These are phyloP conservation scores for Lacanobia oleracea DNA, from an alignment of 2,888 invertebrate species.

Conservation along the genomic window DNA sequence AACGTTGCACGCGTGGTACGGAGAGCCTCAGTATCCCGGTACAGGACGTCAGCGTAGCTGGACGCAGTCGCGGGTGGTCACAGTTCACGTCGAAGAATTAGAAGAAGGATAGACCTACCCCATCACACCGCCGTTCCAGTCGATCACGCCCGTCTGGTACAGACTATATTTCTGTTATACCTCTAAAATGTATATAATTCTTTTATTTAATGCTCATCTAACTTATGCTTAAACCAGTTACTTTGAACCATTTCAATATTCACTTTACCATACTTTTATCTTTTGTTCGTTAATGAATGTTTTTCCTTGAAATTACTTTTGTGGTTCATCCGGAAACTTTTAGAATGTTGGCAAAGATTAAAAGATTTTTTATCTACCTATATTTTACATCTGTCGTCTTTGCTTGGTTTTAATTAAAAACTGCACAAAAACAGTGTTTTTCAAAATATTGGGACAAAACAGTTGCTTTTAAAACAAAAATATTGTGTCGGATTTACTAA, in stretches of 20 bases:
- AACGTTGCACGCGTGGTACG: too few species aligned
- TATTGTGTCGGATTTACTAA: constrained; percentile 7
- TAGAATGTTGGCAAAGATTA: not conserved
- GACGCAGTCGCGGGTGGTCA: too few species aligned
- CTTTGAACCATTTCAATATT: not conserved
- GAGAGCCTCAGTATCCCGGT: too few species aligned
- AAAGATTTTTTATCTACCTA: not conserved
- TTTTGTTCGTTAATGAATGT: not conserved
- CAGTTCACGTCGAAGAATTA: too few species aligned
- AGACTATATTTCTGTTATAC: too few species aligned
- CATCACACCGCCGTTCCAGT: too few species aligned
- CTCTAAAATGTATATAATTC: too few species aligned
- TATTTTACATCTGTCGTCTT: not conserved
- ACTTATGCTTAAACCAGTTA: not conserved
- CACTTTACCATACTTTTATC: not conserved
- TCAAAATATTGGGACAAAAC: not conserved
- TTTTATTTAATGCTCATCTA: not conserved
- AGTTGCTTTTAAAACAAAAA: not conserved
- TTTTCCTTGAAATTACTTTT: not conserved
- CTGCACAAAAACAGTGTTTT: not conserved
- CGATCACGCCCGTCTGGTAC: too few species aligned
- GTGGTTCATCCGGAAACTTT: constrained; percentile 2
- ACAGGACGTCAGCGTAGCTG: too few species aligned
- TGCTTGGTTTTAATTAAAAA: not conserved
- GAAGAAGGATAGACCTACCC: too few species aligned